Conservation (phyloP, 2,888 invertebrate genomes). For the Noctua janthina region DNA sequence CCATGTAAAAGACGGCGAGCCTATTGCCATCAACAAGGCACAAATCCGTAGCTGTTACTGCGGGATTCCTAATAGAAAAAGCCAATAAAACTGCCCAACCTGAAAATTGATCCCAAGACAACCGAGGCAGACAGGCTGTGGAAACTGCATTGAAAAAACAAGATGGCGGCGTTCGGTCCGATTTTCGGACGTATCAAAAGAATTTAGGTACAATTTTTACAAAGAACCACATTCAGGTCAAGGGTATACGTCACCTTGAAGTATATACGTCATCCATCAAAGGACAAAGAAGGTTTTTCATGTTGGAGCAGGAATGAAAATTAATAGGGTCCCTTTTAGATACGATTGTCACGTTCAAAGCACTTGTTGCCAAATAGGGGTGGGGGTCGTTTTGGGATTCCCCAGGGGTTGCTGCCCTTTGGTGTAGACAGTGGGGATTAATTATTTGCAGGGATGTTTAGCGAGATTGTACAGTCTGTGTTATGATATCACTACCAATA, state of each 20-base stretch:
- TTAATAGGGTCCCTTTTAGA: neutral
- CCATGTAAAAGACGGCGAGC: too few species aligned
- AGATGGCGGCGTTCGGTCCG: neutral
- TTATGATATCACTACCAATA: neutral
- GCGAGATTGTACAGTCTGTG: neutral
- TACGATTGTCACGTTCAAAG: slow-evolving; percentile 1
- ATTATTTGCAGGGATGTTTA: slow-evolving; percentile 1
- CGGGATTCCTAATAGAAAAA: neutral
- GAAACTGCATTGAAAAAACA: neutral
- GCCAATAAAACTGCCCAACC: too few species aligned
- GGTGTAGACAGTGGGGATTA: neutral
- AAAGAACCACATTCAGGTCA: neutral
- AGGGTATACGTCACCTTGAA: slow-evolving; percentile 20
- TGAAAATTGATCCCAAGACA: too few species aligned
- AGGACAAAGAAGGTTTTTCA: slow-evolving; percentile 6
- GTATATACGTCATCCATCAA: slow-evolving; percentile 5
- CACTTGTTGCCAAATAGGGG: slow-evolving; percentile 39
- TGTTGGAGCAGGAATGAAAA: neutral
- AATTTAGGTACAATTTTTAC: neutral
- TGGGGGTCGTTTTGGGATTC: slow-evolving; percentile 13
- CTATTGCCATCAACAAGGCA: too few species aligned
- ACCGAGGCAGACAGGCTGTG: neutral
- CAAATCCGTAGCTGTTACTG: neutral
- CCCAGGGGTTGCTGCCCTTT: slow-evolving; percentile 21
- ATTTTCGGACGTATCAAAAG: neutral